Evolutionary conservation across 35 echinoderm and acorn worm species (phyloP).

Genomic region (Diadema setosum): DNA sequence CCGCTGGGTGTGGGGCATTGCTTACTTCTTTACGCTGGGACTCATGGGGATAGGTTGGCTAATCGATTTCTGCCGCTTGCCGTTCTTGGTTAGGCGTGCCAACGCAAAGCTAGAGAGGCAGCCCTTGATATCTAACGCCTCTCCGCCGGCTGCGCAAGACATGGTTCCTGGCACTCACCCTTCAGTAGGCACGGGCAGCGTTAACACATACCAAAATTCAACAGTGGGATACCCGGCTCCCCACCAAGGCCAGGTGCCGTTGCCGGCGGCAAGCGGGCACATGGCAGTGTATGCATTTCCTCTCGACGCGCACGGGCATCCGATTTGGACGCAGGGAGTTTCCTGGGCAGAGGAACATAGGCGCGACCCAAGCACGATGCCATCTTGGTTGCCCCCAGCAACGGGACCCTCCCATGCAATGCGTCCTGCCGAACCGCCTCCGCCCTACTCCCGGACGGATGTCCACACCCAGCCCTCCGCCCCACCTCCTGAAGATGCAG

Average conservation of each 20-base stretch:
- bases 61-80: constrained; percentile 35
- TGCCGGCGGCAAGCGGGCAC: not conserved
- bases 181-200: not conserved
- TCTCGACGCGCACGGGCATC: not conserved
- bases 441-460: not conserved
- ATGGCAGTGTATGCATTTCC: not conserved
- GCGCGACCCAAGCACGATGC: not conserved
- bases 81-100: constrained; percentile 13
- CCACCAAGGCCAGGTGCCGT: not conserved
- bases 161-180: not conserved
- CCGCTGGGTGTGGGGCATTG: constrained; percentile 4
- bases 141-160: not conserved
- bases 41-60: constrained; percentile 48
- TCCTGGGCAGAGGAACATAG: not conserved
- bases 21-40: constrained; percentile 55
- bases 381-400: not conserved
- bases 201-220: not conserved
- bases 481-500: too few species aligned
- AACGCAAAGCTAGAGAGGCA: not conserved
- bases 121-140: not conserved
- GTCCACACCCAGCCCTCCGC: too few species aligned
- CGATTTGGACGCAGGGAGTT: not conserved
- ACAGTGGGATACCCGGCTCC: too few species aligned
- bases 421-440: not conserved
- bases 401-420: not conserved